A percentile compares a stretch with the other conserved stretches of the same genome.
These are phyloP conservation scores for Aldrovandia affinis DNA, from an alignment of 2,797 vertebrate genomes.

Conservation along the genomic window DNA sequence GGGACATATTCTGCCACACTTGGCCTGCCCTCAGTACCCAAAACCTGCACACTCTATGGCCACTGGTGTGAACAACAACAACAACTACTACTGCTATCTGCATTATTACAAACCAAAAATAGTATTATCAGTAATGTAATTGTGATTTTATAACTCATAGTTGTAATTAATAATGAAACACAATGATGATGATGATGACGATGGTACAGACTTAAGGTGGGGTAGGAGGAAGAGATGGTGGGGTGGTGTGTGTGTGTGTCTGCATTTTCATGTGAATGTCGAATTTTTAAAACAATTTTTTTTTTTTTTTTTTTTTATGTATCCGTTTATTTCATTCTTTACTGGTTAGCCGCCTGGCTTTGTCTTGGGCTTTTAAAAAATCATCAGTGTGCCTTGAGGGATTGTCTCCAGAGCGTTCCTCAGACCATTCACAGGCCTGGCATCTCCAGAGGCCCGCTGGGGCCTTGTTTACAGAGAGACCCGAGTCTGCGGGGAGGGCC, in stretches of 20 bases:
- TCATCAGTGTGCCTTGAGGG: constrained; percentile 3
- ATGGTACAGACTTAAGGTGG: constrained; percentile 18
- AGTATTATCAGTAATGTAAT: constrained; percentile 16
- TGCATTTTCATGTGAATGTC: neutral
- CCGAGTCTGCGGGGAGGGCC: neutral
- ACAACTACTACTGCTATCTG: constrained; percentile 6
- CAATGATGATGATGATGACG: neutral
- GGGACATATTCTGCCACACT: neutral
- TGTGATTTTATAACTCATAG: constrained; percentile 16
- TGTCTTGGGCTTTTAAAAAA: neutral
- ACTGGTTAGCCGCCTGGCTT: too few relatives aligned
- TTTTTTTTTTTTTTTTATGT: neutral
- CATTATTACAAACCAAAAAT: constrained; percentile 17
- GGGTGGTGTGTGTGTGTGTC: neutral
- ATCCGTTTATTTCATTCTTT: neutral
- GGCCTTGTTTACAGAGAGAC: too few relatives aligned
- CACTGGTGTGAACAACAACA: neutral
- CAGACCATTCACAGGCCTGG: neutral
- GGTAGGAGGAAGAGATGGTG: constrained; percentile 3
- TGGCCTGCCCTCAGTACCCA: neutral
- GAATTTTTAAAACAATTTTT: neutral
- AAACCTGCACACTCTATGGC: neutral
- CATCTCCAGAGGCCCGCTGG: too few relatives aligned
- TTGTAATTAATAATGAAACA: constrained; percentile 9
- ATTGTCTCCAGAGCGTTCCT: too few relatives aligned